Base-by-base conservation (phyloP, 2,888 invertebrate genomes). In the Torymus tubicola region DNA sequence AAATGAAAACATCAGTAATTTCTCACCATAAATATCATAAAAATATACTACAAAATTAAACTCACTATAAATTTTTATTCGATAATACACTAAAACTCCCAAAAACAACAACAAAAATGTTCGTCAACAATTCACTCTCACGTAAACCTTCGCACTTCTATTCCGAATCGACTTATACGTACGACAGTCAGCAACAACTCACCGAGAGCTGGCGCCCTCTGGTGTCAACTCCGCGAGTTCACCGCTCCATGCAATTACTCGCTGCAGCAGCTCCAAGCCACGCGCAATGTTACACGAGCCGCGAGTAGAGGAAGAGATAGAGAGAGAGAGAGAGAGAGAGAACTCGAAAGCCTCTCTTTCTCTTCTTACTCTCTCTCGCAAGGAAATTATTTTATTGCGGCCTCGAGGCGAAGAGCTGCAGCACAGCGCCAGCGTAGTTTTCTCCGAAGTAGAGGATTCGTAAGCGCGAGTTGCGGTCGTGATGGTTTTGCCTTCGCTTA, bases 191-290 rank as follows among this genome's bases (percentile, higher is more conserved):
- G 31, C 5, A 31, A 5, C 5, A 31, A 31, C 31, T 31, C 31
- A 31, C 71, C 78, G 79, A 14, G 64, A 81, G 81, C 57, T 79
- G 76, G 75, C 69, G 81, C 72, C 79, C 65, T 68, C 81, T 13
- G 2, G 79, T 24, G 72, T 53, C 13, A 31, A 3, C 31, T 31
- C 31, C 3, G 3, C 31, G 31, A 31, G 31, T 31, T 31, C 31
- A 31, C 61, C 3, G 1, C 31, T 21, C 57, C 14, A 11, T 13
- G 3, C 16, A 60, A 57, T 57, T 18, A 71, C 53, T 2, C 2
- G 42, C 67, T 14, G 21, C 18, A 3, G 53, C 18, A 21, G 13
- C 61, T 18, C 18, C 57, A 13, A 13, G 31, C 31, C n/a, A 42
- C 18, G 14, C 10, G 58, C 58, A 50, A 74, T 31, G 31, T 31